Percentiles rank a stretch among this genome's conserved stretches.
These are phyloP conservation scores for Hypena proboscidalis DNA, from an alignment of 2,888 invertebrate species.

Conservation along the genomic window DNA sequence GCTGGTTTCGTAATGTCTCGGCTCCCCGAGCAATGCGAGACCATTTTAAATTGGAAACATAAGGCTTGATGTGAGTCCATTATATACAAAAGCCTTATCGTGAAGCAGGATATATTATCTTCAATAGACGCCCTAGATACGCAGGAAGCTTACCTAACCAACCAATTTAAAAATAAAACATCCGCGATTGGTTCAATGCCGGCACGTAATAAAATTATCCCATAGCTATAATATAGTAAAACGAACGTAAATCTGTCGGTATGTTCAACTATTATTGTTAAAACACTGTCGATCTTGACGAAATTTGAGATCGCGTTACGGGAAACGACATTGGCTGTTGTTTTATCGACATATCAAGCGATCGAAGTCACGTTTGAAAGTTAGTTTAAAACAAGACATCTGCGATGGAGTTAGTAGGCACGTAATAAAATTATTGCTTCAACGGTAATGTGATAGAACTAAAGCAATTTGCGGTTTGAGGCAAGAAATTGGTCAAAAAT, in stretches of 20 bases:
- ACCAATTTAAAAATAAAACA: conserved; percentile 40
- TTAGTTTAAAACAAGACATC: conserved; percentile 39
- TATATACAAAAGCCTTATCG: background rate
- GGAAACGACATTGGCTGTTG: too few relatives aligned
- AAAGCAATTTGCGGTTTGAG: conserved; percentile 33
- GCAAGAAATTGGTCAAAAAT: conserved; percentile 7
- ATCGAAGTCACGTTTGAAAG: conserved; percentile 8
- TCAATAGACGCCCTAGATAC: conserved; percentile 31
- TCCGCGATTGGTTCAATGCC: conserved; percentile 9
- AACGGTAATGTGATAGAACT: conserved; percentile 20
- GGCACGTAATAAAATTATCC: conserved; percentile 36
- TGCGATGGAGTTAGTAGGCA: conserved; percentile 12
- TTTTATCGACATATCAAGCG: too few relatives aligned
- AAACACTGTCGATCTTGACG: too few relatives aligned
- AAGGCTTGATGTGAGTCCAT: too few relatives aligned
- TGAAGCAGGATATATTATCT: conserved; percentile 24
- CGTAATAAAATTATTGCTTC: conserved; percentile 34
- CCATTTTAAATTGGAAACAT: too few relatives aligned
- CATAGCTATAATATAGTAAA: too few relatives aligned
- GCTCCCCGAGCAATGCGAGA: too few relatives aligned
- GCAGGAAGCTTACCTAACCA: conserved; percentile 21
- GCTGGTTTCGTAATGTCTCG: too few relatives aligned
- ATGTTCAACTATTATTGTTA: too few relatives aligned
- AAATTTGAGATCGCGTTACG: too few relatives aligned
- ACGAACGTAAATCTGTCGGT: too few relatives aligned